Conservation (phyloP, 2,797 vertebrate genomes). For the Onychomys torridus region DNA sequence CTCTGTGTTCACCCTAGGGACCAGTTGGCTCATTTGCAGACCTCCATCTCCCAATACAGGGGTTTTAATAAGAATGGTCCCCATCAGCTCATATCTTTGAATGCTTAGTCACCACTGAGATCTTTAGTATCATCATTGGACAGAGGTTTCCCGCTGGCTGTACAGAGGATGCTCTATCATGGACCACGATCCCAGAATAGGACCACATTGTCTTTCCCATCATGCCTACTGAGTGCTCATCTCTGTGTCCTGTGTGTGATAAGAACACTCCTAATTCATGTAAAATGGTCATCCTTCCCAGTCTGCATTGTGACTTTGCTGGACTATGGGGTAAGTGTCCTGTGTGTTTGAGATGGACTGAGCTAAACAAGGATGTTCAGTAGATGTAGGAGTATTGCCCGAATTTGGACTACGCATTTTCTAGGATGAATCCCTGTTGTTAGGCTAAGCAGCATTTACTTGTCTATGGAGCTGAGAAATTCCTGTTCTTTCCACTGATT, state of each 20-base stretch:
- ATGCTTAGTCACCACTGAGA: neutral
- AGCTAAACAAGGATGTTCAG: no score
- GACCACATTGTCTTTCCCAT: neutral
- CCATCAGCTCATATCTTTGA: neutral
- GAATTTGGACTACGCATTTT: neutral
- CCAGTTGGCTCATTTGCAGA: neutral
- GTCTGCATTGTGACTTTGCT: neutral
- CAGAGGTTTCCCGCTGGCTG: neutral
- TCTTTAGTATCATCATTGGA: neutral
- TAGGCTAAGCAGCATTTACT: neutral
- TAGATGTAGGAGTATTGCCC: neutral
- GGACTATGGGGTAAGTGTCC: no score
- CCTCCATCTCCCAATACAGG: neutral
- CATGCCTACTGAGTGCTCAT: neutral
- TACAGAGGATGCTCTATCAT: neutral
- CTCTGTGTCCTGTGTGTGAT: neutral
- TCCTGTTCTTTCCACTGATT: neutral
- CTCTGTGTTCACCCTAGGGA: fast-evolving
- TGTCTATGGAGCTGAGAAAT: neutral
- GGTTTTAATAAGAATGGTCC: neutral
- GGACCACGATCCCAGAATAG: neutral
- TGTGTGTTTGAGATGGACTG: no score
- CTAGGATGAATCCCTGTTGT: neutral
- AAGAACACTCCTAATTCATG: no score
- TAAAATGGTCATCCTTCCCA: no score